Evolutionary conservation across 2,797 vertebrate genomes (phyloP).

Genomic region (Nothura maculosa): DNA sequence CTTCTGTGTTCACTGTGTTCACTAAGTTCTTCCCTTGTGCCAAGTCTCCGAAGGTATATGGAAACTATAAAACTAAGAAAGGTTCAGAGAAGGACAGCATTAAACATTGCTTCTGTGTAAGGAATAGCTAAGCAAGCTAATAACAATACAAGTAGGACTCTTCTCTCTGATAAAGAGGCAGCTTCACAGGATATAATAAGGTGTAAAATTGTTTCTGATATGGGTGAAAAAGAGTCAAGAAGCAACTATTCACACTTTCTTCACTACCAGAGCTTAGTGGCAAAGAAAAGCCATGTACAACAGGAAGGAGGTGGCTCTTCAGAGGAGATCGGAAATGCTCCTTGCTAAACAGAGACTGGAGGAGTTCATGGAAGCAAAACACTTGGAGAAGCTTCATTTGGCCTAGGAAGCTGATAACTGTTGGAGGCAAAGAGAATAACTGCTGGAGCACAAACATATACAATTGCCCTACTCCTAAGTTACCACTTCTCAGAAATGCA

Average conservation of each 20-base stretch:
- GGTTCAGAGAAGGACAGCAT: background rate
- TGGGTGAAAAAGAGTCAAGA: background rate
- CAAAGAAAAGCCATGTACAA: background rate
- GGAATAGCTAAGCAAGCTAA: background rate
- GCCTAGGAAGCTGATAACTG: background rate
- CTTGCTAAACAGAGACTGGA: background rate
- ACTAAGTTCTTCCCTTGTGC: background rate
- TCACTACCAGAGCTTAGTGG: background rate
- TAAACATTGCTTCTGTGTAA: background rate
- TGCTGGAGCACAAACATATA: background rate
- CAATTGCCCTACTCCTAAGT: background rate
- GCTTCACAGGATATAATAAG: background rate
- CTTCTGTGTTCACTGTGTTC: fast-evolving
- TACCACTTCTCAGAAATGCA: background rate
- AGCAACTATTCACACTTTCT: background rate
- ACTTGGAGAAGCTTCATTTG: background rate
- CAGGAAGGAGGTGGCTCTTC: background rate
- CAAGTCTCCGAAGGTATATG: background rate
- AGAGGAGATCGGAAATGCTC: background rate
- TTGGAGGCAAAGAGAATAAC: background rate
- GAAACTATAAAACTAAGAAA: background rate
- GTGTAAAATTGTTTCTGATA: background rate
- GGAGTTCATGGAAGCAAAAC: background rate
- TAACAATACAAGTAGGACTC: too few relatives aligned
- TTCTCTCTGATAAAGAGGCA: background rate